Base-by-base conservation (phyloP, 2,113 vertebrate species). In the Poeciliopsis turrubarensis region DNA sequence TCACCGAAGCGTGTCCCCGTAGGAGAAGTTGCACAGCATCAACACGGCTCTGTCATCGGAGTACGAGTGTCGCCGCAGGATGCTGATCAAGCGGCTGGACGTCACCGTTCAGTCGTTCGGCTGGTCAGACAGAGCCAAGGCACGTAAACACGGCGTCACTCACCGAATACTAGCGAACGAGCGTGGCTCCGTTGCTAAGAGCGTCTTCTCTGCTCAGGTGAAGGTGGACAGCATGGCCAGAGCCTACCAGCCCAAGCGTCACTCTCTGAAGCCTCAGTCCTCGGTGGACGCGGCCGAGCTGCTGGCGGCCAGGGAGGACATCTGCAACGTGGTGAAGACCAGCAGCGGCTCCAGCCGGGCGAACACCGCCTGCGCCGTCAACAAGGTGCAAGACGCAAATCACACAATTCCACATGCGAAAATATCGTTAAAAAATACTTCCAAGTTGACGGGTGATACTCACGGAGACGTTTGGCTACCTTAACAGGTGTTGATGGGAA, bases 71-170 rank as follows among this genome's bases (percentile, higher is more conserved):
- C 96, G 98, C 0, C 92, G 97, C 13, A 94, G 96, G 71, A 97
- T 99, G 98, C 85, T 99, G 85, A 95, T 99, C 91, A 99, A 99
- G 67, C 95, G 98, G 0, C 94, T 99, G 17, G 98, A 99, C 63
- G 97, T 99, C 70, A 98, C 98, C 0, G 94, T 99, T 32, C 97
- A 99, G 91, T 99, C 98, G 2, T 99, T 99, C 54, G 96, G 97
- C 1, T 99, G 98, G 97, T 99, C 97, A 2, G 97, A 99, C 47
- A 93, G 95, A 94, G 98, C 98, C 14, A 98, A 98, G 95, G 97
- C 94, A 89, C 44, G 86, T 82, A 3, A 57, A 57, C 51, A 17
- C 15, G 17, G 17, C 0, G 17, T 19, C 6, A 6, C 15, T 6
- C 15, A 19, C 25, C 10, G 2, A 25, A 3, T 10, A 6, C 51